Base-by-base conservation (phyloP, 2,797 vertebrate genomes). In the Syngnathus acus region DNA sequence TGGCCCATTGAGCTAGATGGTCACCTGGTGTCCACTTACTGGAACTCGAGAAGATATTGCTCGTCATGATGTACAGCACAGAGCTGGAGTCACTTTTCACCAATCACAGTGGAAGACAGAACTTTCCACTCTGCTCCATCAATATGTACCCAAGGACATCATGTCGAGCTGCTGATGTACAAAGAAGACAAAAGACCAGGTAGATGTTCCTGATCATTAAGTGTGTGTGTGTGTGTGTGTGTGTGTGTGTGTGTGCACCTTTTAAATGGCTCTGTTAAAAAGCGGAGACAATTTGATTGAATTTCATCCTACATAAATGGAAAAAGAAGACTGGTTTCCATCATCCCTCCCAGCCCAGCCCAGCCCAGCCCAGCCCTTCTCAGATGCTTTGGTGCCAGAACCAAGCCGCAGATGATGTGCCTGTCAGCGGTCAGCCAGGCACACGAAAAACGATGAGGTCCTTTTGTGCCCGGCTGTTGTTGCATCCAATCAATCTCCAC, bases 401-500 rank as follows among this genome's bases (percentile, higher is more conserved):
- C 71, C 70, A 72, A 68, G 53, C 69, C 66, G 14, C 21, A 48
- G 61, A 76, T 67, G 65, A 62, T 66, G 40, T 65, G 67, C 64
- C 53, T 75, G 64, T 65, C 67, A 0, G 43, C 68, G 63, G 66
- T 58, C 72, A 77, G 65, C 64, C 70, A 70, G 32, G 38, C 70
- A 74, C 77, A 54, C 80, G 76, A 65, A 70, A 84, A 63, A 63
- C 48, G 39, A 63, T 63, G 82, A 86, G 74, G 76, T 86, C 78
- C 66, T 77, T 0, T n/a, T 75, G 72, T 71, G 71, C 67, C 64
- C 38, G 6, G 72, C 68, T 64, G 65, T 73, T 82, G 84, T 82
- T 65, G 59, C 73, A 51, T 64, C 79, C 78, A 75, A 90, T 89
- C 82, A 75, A 86, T 88, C 85, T 84, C 79, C 65, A 47, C 71